A percentile compares a stretch with the other conserved stretches of the same genome.
phyloP scores from a whole-genome alignment of 2,888 invertebrate species.

The Diarsia brunnea region DNA sequence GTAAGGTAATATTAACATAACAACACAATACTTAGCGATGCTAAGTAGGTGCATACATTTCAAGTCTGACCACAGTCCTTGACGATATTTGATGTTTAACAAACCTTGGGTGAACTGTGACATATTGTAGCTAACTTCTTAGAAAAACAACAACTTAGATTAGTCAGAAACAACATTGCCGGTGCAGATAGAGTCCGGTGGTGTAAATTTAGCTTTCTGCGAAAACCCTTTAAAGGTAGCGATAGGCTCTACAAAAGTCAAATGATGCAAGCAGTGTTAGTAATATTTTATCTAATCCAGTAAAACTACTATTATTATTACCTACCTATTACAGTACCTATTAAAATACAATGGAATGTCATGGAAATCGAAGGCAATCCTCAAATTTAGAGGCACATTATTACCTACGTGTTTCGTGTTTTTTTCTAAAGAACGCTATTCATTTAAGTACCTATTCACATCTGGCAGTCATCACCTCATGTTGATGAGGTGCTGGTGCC shows the following conservation, averaged over 20 bases:
- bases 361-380: no score
- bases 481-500: no score
- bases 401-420: no score
- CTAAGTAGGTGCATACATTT: conserved; percentile 7
- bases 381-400: no score
- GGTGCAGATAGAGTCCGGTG: not conserved
- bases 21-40: conserved; percentile 5
- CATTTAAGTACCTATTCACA: no score
- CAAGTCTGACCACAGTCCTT: conserved; percentile 30
- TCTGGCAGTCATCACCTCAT: no score
- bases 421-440: no score
- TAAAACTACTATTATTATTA: not conserved
- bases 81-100: conserved; percentile 56
- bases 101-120: conserved; percentile 32
- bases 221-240: not conserved
- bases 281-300: not conserved
- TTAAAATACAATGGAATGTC: no score
- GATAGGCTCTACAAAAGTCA: not conserved
- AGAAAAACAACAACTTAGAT: not conserved
- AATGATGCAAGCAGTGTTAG: not conserved
- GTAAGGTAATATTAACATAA: not conserved
- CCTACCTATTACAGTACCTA: no score
- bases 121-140: no score
- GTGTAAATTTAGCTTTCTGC: not conserved
- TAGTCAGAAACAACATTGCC: not conserved